Evolutionary conservation across 2,888 invertebrate species (phyloP).

Genomic region (Ormia ochracea): DNA sequence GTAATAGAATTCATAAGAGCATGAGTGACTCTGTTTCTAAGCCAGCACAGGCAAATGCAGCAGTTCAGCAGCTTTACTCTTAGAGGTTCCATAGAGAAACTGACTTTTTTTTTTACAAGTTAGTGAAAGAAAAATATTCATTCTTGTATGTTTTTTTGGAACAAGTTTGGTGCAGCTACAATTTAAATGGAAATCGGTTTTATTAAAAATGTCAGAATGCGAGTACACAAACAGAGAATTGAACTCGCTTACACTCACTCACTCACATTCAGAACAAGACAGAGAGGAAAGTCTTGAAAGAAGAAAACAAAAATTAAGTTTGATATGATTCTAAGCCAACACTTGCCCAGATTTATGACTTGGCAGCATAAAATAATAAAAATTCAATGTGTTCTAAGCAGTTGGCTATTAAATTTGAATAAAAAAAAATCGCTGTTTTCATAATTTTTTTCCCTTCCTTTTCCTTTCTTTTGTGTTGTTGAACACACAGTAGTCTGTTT

Average conservation of each 20-base stretch:
- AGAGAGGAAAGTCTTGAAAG: not conserved
- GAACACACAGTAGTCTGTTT: conserved; percentile 47
- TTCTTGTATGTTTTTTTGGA: not conserved
- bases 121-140: not conserved
- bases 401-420: not conserved
- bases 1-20: not conserved
- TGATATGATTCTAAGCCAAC: conserved; percentile 38
- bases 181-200: conserved; percentile 19
- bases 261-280: not conserved
- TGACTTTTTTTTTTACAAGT: conserved; percentile 35
- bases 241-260: not conserved
- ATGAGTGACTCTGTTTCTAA: not conserved
- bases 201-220: not conserved
- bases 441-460: not conserved
- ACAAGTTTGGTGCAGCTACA: not conserved
- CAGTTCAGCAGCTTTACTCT: not conserved
- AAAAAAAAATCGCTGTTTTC: too few species aligned
- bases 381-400: not conserved
- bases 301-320: not conserved
- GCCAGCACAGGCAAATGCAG: too few species aligned
- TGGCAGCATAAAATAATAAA: not conserved
- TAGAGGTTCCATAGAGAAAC: not conserved
- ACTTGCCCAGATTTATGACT: conserved; percentile 42
- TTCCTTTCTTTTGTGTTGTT: not conserved
- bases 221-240: not conserved